These are phyloP conservation scores for Patella vulgata DNA, from an alignment of 1,140 invertebrate species.

Conservation along the genomic window DNA sequence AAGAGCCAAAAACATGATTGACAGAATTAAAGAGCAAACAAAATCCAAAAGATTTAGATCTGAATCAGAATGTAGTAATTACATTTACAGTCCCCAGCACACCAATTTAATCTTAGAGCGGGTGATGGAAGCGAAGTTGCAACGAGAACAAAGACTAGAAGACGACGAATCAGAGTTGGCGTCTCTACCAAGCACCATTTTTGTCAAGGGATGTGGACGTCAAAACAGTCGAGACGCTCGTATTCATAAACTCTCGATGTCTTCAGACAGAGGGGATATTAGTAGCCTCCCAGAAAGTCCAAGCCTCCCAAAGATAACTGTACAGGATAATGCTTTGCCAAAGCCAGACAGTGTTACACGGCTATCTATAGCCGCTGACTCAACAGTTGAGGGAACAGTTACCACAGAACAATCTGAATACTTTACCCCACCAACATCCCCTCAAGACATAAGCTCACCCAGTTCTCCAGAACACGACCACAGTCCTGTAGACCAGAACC, in stretches of 20 bases:
- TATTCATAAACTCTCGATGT: constrained; percentile 44
- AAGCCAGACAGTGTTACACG: no score
- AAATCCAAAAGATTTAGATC: constrained; percentile 33
- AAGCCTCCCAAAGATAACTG: constrained; percentile 24
- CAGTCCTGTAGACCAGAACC: background rate
- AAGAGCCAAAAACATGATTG: constrained; percentile 51
- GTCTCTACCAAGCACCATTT: constrained; percentile 53
- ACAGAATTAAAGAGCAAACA: constrained; percentile 54
- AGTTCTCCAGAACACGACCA: constrained; percentile 6
- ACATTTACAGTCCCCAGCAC: constrained; percentile 13
- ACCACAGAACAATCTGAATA: constrained; percentile 20
- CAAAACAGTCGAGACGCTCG: constrained; percentile 24
- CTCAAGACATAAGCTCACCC: constrained; percentile 15
- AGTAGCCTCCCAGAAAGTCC: constrained; percentile 26
- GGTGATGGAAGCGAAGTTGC: constrained; percentile 75
- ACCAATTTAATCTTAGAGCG: constrained; percentile 48
- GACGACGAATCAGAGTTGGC: constrained; percentile 59
- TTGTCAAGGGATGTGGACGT: constrained; percentile 38
- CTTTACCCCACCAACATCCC: constrained; percentile 18
- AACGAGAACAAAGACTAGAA: constrained; percentile 51
- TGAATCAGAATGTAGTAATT: constrained; percentile 70
- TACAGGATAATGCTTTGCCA: no score
- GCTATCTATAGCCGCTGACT: background rate
- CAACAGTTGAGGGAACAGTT: constrained; percentile 1
- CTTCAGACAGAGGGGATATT: constrained; percentile 38